Evolutionary conservation across 37 sponge, comb jelly and placozoan species (phyloP).

Genomic region (Corticium candelabrum): DNA sequence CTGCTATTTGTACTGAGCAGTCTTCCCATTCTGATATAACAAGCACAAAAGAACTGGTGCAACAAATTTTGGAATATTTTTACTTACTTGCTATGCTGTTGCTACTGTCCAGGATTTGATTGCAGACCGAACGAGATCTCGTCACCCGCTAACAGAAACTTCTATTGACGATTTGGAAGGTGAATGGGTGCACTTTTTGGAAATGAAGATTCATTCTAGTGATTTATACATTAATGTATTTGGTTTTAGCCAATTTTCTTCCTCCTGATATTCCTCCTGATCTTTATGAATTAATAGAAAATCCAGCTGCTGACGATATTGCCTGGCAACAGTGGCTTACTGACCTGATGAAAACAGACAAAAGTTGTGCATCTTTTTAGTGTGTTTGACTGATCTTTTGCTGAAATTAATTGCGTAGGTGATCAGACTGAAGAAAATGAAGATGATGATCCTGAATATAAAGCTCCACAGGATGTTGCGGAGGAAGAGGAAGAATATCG

Average conservation of each 20-base stretch:
- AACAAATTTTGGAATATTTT: too few species aligned
- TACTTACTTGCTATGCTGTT: too few species aligned
- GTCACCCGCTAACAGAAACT: neutral
- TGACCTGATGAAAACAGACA: neutral
- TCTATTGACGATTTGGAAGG: neutral
- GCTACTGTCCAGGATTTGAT: neutral
- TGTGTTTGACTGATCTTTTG: neutral
- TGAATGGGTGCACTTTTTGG: neutral
- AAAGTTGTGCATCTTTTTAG: too few species aligned
- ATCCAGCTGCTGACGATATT: neutral
- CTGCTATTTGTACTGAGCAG: too few species aligned
- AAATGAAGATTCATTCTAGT: too few species aligned
- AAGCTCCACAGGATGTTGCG: conserved; percentile 29
- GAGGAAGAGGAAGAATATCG: conserved; percentile 76
- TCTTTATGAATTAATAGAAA: neutral
- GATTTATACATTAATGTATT: too few species aligned
- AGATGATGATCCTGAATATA: conserved; percentile 68
- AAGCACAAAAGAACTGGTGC: too few species aligned
- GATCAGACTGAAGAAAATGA: conserved; percentile 35
- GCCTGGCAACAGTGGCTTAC: neutral
- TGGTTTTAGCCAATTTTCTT: neutral
- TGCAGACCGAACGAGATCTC: neutral
- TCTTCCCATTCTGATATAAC: too few species aligned
- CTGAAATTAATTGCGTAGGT: neutral
- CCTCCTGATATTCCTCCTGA: neutral